These are phyloP conservation scores for Orius insidiosus DNA, from an alignment of 1,140 invertebrate genomes.

Conservation along the genomic window DNA sequence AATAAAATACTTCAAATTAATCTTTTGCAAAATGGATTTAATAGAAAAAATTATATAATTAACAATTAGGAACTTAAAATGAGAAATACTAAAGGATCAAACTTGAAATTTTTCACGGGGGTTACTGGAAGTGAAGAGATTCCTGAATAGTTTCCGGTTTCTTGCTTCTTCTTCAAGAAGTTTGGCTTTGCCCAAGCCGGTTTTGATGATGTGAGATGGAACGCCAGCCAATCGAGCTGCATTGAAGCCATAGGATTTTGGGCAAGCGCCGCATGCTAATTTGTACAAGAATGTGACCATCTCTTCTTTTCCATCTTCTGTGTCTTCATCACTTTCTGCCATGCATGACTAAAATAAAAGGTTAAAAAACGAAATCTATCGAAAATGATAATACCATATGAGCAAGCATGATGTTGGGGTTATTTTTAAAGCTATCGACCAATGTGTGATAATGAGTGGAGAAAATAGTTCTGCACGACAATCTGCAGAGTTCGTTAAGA, in stretches of 20 bases:
- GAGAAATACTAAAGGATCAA: too few species aligned
- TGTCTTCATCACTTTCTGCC: conserved; percentile 75
- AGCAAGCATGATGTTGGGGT: conserved; percentile 40
- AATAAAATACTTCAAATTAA: too few species aligned
- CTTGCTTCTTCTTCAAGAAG: too few species aligned
- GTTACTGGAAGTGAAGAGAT: too few species aligned
- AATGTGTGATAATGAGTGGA: conserved; percentile 94
- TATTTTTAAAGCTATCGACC: conserved; percentile 62
- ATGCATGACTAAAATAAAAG: conserved; percentile 61
- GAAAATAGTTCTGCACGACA: conserved; percentile 70
- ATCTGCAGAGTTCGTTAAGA: conserved; percentile 53
- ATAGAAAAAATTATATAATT: too few species aligned
- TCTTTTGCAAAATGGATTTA: too few species aligned
- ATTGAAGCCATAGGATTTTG: conserved; percentile 98
- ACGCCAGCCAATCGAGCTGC: conserved; percentile 85
- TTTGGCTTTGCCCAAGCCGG: conserved; percentile 46
- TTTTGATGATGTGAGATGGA: conserved; percentile 43
- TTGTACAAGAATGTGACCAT: conserved; percentile 96
- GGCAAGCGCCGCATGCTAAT: conserved; percentile 76
- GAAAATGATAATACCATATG: conserved; percentile 17
- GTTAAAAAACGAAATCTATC: neutral
- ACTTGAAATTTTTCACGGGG: too few species aligned
- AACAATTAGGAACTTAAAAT: too few species aligned
- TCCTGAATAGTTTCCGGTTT: too few species aligned
- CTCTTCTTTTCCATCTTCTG: conserved; percentile 49